A percentile compares a stretch with the other conserved stretches of the same genome.
Evolutionary conservation across 2,888 invertebrate genomes (phyloP).

Genomic region (Notodonta dromedarius): DNA sequence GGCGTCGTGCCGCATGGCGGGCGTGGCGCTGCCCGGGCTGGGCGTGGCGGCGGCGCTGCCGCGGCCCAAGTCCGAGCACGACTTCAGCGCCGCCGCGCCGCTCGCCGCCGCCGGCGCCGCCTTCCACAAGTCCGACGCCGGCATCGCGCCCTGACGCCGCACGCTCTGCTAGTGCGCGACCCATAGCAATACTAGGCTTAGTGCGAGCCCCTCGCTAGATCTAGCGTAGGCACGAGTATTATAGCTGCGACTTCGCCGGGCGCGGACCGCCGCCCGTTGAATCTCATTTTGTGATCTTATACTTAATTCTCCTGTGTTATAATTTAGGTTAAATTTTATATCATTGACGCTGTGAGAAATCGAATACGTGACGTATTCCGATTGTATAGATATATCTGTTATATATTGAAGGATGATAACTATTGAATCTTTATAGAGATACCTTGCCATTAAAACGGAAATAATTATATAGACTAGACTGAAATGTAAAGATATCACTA

Average conservation of each 20-base stretch:
- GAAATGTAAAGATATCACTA: conserved; percentile 84
- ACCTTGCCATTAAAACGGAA: conserved; percentile 81
- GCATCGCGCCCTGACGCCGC: conserved; percentile 90
- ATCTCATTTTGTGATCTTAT: conserved; percentile 85
- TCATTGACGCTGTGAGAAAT: conserved; percentile 83
- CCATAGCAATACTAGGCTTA: conserved; percentile 83
- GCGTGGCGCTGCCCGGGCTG: conserved; percentile 88
- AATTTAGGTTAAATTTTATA: conserved; percentile 85
- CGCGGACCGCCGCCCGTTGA: conserved; percentile 76
- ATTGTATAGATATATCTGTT: conserved; percentile 82
- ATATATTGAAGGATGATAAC: conserved; percentile 78
- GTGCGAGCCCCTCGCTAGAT: conserved; percentile 79
- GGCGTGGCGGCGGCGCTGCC: conserved; percentile 86
- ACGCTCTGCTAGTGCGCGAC: conserved; percentile 86
- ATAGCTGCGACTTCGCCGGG: conserved; percentile 82
- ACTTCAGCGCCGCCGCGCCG: conserved; percentile 87
- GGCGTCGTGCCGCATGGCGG: conserved; percentile 87
- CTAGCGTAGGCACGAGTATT: conserved; percentile 80
- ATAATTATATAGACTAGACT: conserved; percentile 84
- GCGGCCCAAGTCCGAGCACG: conserved; percentile 93
- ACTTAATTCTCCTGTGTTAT: conserved; percentile 85
- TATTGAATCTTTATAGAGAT: conserved; percentile 83
- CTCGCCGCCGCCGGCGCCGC: conserved; percentile 80
- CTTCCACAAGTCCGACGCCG: conserved; percentile 92
- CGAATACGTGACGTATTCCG: conserved; percentile 78